Conservation (phyloP, 2,797 vertebrate genomes). For the Melanotaenia parkinsoni region DNA sequence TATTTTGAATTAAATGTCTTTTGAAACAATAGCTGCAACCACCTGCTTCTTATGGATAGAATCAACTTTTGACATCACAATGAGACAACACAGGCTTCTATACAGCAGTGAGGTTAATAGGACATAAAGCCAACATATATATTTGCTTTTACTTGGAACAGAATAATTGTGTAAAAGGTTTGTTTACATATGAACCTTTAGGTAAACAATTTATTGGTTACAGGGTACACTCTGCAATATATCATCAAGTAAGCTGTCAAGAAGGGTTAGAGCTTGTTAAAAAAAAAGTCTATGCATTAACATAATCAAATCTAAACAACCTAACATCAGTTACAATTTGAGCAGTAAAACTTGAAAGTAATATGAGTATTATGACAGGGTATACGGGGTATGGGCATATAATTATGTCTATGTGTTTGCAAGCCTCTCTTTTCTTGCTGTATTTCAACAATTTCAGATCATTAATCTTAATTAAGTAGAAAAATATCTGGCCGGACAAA, state of each 20-base stretch:
- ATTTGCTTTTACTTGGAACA: neutral
- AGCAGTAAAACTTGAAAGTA: neutral
- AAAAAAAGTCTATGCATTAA: neutral
- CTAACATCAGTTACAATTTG: neutral
- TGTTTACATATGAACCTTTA: neutral
- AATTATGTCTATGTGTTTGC: neutral
- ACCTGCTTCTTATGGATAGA: neutral
- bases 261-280: neutral
- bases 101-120: neutral
- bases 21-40: neutral
- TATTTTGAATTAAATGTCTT: conserved; percentile 1
- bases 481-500: conserved; percentile 7
- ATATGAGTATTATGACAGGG: neutral
- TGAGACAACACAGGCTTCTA: neutral
- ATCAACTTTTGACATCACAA: neutral
- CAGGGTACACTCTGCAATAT: neutral
- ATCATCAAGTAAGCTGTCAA: neutral
- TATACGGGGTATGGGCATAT: neutral
- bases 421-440: neutral
- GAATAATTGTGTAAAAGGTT: neutral
- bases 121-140: conserved; percentile 2
- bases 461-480: conserved; percentile 3
- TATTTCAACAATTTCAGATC: neutral
- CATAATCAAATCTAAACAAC: neutral
- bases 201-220: neutral